These are phyloP conservation scores for Vombatus ursinus DNA, from an alignment of 2,113 vertebrate species.

Conservation along the genomic window DNA sequence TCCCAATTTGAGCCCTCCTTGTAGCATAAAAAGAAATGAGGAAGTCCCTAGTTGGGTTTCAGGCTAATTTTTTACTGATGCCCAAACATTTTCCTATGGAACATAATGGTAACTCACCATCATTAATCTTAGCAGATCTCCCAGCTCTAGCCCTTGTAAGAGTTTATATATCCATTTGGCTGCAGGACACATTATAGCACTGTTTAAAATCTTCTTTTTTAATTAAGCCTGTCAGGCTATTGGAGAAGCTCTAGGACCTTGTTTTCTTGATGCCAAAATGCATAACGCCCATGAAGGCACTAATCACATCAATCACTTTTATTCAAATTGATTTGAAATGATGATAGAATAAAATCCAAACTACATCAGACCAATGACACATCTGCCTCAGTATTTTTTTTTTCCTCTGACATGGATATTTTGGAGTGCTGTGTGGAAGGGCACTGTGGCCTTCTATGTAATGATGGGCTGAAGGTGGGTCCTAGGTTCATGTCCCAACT, in stretches of 20 bases:
- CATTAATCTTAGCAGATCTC: slow-evolving; percentile 36
- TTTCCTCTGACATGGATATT: background rate
- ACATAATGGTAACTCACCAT: background rate
- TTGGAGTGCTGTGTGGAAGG: background rate
- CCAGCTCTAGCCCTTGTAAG: background rate
- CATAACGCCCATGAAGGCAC: background rate
- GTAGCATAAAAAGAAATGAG: background rate
- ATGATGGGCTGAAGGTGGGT: background rate
- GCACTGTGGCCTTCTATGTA: background rate
- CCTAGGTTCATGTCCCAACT: background rate
- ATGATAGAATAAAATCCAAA: background rate
- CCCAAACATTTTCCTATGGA: background rate
- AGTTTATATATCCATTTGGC: background rate
- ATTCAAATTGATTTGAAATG: background rate
- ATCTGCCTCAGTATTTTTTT: background rate
- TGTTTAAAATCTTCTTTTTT: slow-evolving; percentile 42
- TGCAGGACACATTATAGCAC: background rate
- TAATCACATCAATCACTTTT: background rate
- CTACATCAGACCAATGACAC: background rate
- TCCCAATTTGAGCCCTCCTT: background rate
- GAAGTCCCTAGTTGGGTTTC: background rate
- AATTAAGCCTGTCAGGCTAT: slow-evolving; percentile 16
- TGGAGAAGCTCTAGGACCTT: slow-evolving; percentile 10
- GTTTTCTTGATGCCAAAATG: slow-evolving; percentile 47
- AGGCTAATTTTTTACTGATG: slow-evolving; percentile 38